These are phyloP conservation scores for Parauchenoglanis punctatus DNA, from an alignment of 2,797 vertebrate species.

Conservation along the genomic window DNA sequence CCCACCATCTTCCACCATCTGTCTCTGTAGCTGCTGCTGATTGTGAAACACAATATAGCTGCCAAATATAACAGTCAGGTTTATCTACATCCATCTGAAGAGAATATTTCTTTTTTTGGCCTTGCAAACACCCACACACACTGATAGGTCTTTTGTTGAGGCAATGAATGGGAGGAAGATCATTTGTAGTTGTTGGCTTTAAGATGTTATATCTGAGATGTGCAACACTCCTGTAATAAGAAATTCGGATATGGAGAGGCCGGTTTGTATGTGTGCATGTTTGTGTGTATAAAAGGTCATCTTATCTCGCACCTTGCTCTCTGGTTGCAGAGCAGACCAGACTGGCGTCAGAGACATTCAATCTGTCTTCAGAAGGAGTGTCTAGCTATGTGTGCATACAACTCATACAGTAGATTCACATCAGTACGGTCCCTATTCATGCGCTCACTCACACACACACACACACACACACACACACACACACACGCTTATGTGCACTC, in stretches of 20 bases:
- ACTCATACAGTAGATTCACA: slow-evolving; percentile 28
- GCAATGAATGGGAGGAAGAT: background rate
- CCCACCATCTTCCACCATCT: slow-evolving; percentile 57
- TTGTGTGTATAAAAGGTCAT: slow-evolving; percentile 64
- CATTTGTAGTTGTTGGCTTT: background rate
- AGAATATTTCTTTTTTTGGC: background rate
- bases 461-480: background rate
- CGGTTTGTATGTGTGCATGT: background rate
- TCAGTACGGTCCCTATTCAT: slow-evolving; percentile 30
- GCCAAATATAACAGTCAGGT: slow-evolving; percentile 60
- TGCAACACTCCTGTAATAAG: background rate
- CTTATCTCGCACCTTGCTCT: slow-evolving; percentile 55
- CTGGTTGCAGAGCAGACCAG: slow-evolving; percentile 25
- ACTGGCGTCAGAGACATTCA: slow-evolving; percentile 40
- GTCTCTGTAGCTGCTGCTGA: slow-evolving; percentile 54
- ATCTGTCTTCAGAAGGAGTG: slow-evolving; percentile 32
- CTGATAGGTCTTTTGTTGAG: slow-evolving; percentile 21
- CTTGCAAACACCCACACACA: slow-evolving; percentile 17
- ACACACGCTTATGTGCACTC: slow-evolving; percentile 39
- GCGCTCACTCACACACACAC: background rate
- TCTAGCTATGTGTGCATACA: slow-evolving; percentile 40
- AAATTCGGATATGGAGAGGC: background rate
- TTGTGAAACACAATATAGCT: slow-evolving; percentile 54
- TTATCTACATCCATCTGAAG: slow-evolving; percentile 15
- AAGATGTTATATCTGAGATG: slow-evolving; percentile 17